A percentile compares a stretch with the other conserved stretches of the same genome.
These are phyloP conservation scores for Knipowitschia caucasica DNA, from an alignment of 2,797 vertebrate species.

Conservation along the genomic window DNA sequence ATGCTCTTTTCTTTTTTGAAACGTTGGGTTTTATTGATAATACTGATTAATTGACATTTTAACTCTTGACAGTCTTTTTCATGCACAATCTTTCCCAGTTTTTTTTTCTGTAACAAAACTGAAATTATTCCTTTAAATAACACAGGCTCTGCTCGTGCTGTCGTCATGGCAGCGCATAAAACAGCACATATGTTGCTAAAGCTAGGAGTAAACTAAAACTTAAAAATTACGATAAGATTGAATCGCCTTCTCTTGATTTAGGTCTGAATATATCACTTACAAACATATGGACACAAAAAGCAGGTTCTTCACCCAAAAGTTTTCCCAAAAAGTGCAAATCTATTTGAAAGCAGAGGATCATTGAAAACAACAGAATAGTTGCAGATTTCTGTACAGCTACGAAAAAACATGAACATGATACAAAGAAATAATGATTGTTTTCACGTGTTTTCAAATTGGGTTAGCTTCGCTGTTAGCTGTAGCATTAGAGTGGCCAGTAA, in stretches of 20 bases:
- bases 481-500: too few relatives aligned
- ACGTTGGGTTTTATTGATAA: conserved; percentile 80
- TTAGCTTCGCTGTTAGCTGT: background rate
- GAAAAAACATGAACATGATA: background rate
- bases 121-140: conserved; percentile 73
- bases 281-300: conserved; percentile 56
- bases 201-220: conserved; percentile 57
- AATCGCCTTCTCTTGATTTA: conserved; percentile 46
- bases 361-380: conserved; percentile 73
- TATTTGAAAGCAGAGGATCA: conserved; percentile 75
- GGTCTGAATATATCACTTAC: conserved; percentile 50
- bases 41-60: conserved; percentile 87
- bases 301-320: background rate
- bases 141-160: conserved; percentile 62
- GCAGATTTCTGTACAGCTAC: conserved; percentile 77
- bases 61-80: conserved; percentile 86
- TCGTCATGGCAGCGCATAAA: conserved; percentile 71
- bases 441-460: background rate
- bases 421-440: background rate
- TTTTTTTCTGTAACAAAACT: conserved; percentile 76
- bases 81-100: conserved; percentile 70
- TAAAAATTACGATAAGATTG: conserved; percentile 46
- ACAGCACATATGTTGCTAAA: conserved; percentile 64
- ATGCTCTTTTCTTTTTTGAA: conserved; percentile 50
- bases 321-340: conserved; percentile 79